Evolutionary conservation across 2,113 vertebrate genomes (phyloP).

Genomic region (Calyptommatus sinebrachiatus): DNA sequence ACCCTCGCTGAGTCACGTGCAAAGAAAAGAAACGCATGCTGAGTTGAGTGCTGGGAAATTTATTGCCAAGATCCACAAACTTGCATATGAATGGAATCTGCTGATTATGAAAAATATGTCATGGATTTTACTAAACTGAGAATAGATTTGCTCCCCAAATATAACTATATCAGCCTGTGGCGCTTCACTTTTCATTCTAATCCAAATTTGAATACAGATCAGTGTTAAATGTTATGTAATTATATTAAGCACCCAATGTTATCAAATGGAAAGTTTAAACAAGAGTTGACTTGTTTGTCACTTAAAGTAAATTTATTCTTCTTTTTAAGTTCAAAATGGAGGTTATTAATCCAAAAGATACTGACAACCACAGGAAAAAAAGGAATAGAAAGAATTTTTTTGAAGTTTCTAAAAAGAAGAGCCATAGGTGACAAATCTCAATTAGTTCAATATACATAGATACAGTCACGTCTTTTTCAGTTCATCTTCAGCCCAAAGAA

Average conservation of each 20-base stretch:
- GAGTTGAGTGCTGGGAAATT: conserved; percentile 53
- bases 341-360: neutral
- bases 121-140: conserved; percentile 59
- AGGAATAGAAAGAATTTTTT: no score
- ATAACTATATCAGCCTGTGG: conserved; percentile 51
- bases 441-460: no score
- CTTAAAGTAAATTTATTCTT: neutral
- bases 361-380: neutral
- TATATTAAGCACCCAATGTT: conserved; percentile 1
- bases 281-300: neutral
- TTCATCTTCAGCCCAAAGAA: no score
- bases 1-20: conserved; percentile 27
- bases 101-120: conserved; percentile 61
- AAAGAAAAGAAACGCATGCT: conserved; percentile 35
- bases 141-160: conserved; percentile 56
- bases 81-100: conserved; percentile 59
- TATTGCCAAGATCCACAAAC: conserved; percentile 48
- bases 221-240: conserved; percentile 24
- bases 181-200: conserved; percentile 56
- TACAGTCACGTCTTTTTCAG: no score
- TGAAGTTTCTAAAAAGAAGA: no score
- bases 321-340: neutral
- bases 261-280: neutral
- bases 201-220: conserved; percentile 46
- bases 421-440: neutral